Evolutionary conservation across 2,113 vertebrate genomes (phyloP).

Genomic region (Callorhinus ursinus): DNA sequence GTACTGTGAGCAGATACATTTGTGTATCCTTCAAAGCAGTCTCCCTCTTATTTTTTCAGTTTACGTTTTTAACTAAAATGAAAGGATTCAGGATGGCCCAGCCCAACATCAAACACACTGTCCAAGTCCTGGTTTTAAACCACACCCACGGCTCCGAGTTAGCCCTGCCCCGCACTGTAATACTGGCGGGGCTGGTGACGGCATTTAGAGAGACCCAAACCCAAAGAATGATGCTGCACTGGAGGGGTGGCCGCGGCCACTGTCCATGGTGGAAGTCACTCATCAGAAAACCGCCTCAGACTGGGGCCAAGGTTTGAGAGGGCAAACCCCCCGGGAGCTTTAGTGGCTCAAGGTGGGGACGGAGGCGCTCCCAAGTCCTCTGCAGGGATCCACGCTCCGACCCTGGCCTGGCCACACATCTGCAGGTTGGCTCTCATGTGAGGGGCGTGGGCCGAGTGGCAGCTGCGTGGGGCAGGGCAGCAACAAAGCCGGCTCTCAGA

Average conservation of each 20-base stretch:
- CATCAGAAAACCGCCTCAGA: rapidly evolving
- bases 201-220: not conserved
- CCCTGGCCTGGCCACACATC: not conserved
- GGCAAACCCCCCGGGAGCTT: not conserved
- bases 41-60: constrained; percentile 64
- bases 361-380: not conserved
- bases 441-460: not conserved
- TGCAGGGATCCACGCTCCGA: rapidly evolving
- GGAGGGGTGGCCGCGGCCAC: not conserved
- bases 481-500: not conserved
- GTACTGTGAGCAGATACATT: constrained; percentile 81
- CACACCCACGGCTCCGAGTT: not conserved
- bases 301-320: rapidly evolving
- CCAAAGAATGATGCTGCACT: not conserved
- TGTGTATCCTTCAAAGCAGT: constrained; percentile 69
- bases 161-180: not conserved
- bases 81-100: not conserved
- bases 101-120: not conserved
- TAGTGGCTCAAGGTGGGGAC: not conserved
- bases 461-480: rapidly evolving
- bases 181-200: not conserved
- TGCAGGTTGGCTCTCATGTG: rapidly evolving
- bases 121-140: not conserved
- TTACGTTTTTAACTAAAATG: constrained; percentile 79
- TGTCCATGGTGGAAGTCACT: rapidly evolving